Conservation (phyloP, 2,113 vertebrate species). For the Tachysurus fulvidraco region DNA sequence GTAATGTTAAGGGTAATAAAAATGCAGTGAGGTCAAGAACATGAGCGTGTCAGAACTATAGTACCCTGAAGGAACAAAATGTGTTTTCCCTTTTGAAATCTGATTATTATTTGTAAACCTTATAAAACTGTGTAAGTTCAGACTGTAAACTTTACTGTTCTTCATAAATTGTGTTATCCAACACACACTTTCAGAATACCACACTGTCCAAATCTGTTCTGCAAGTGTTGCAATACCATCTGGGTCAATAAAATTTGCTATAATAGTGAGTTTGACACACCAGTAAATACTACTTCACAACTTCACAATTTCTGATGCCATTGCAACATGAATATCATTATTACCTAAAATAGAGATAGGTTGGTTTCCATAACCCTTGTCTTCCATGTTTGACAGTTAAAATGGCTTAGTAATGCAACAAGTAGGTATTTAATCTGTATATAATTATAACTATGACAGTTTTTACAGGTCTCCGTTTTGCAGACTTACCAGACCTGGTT, state of each 20-base stretch:
- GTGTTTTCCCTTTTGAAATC: neutral
- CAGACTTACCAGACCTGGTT: neutral
- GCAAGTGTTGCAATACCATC: constrained; percentile 25
- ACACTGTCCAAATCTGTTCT: neutral
- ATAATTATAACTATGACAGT: constrained; percentile 1
- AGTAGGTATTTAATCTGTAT: neutral
- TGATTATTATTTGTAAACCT: neutral
- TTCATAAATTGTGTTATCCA: neutral
- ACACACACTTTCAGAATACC: neutral
- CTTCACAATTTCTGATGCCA: neutral
- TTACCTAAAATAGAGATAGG: neutral
- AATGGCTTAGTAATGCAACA: neutral
- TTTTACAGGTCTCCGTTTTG: neutral
- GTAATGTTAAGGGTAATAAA: constrained; percentile 10
- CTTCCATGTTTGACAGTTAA: neutral
- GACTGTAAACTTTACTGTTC: neutral
- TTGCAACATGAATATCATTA: neutral
- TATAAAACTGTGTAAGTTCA: neutral
- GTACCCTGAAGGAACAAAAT: neutral
- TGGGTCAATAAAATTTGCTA: constrained; percentile 5
- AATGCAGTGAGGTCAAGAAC: constrained; percentile 12
- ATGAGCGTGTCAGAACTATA: neutral
- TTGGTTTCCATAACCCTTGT: neutral
- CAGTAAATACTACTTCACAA: constrained; percentile 12
- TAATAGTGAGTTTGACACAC: neutral